phyloP scores from a whole-genome alignment of 2,797 vertebrate species.

The Iguana delicatissima region DNA sequence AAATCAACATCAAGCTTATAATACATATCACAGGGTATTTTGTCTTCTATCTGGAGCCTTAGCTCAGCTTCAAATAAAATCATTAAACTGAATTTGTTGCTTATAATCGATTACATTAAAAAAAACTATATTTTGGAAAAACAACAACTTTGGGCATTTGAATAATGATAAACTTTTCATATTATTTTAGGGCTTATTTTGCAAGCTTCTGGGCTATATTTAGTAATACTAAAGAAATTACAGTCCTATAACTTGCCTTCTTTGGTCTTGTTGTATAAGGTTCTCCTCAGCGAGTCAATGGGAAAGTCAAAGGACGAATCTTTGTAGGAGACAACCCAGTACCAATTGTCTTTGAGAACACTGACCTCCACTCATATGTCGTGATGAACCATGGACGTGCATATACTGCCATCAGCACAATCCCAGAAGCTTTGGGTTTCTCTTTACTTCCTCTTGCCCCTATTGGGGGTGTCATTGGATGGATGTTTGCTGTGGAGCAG shows the following conservation, averaged over 20 bases:
- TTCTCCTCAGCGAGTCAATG: slow-evolving; percentile 94
- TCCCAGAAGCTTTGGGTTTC: slow-evolving; percentile 85
- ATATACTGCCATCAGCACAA: slow-evolving; percentile 94
- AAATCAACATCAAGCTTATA: background rate
- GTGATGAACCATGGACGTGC: slow-evolving; percentile 95
- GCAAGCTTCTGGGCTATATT: too few relatives aligned
- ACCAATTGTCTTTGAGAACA: slow-evolving; percentile 84
- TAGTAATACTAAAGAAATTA: background rate
- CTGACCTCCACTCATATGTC: slow-evolving; percentile 95
- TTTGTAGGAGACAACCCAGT: slow-evolving; percentile 85
- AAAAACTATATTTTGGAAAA: too few relatives aligned
- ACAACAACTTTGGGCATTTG: too few relatives aligned
- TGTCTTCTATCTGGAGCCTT: background rate
- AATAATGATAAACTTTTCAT: too few relatives aligned
- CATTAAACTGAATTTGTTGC: too few relatives aligned
- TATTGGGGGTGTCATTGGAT: slow-evolving; percentile 92
- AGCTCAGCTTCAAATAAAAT: background rate
- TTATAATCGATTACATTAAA: too few relatives aligned
- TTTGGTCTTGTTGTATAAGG: slow-evolving; percentile 78
- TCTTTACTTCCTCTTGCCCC: slow-evolving; percentile 90
- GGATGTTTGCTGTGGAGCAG: slow-evolving; percentile 96
- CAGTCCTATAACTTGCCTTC: background rate
- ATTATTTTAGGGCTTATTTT: too few relatives aligned
- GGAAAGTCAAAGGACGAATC: slow-evolving; percentile 90
- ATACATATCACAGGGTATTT: background rate